Conservation (phyloP, 2,888 invertebrate genomes). For the Ophion obscuratus region DNA sequence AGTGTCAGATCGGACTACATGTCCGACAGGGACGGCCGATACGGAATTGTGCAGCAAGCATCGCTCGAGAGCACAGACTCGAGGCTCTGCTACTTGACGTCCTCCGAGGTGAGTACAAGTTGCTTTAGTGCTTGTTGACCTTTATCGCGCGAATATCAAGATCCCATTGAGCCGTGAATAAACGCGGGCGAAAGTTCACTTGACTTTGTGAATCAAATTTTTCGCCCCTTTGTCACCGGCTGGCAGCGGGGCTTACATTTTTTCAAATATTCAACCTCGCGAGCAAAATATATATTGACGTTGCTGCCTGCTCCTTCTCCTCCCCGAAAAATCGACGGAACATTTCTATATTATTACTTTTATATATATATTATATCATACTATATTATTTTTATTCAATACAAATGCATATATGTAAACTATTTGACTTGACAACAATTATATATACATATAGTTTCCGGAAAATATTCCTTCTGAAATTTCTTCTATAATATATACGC, state of each 20-base stretch:
- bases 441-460: too few relatives aligned
- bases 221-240: neutral
- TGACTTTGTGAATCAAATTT: conserved; percentile 60
- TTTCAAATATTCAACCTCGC: neutral
- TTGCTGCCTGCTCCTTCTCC: neutral
- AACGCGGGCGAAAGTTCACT: conserved; percentile 41
- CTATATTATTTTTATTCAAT: too few relatives aligned
- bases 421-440: too few relatives aligned
- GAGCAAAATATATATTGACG: neutral
- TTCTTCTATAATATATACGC: too few relatives aligned
- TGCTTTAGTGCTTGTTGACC: conserved; percentile 74
- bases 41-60: conserved; percentile 96
- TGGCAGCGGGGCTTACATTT: neutral
- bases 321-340: neutral
- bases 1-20: conserved; percentile 95
- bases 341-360: too few relatives aligned
- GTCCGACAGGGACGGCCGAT: conserved; percentile 93
- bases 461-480: too few relatives aligned
- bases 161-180: conserved; percentile 61
- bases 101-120: conserved; percentile 93
- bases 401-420: too few relatives aligned
- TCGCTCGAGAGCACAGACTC: conserved; percentile 98
- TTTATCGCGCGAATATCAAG: conserved; percentile 74
- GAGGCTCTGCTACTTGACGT: conserved; percentile 96
- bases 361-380: too few relatives aligned